Base-by-base conservation (phyloP, 2,797 vertebrate species). In the Ceyx erithaca region DNA sequence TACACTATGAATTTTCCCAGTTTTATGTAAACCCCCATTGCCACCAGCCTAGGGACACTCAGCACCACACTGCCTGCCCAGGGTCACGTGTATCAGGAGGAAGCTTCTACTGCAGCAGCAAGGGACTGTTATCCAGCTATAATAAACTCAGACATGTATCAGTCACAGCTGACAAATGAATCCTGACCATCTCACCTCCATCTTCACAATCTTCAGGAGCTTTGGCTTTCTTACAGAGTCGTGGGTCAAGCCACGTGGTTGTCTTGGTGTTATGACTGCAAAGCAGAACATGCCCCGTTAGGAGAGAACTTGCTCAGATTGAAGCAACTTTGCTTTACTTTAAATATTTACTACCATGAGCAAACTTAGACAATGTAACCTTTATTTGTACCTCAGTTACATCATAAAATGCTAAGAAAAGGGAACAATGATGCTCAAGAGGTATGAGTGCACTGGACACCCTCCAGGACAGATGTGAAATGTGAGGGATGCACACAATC, bases 211-310 rank as follows among this genome's bases (percentile, higher is more conserved):
- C 99, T 97, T 99, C 99, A 3, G 99, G 98, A 76, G 99, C 99
- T 97, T 99, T 99, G 79, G 99, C 98, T 97, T 99, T 99, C 97
- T 98, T 99, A 92, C 99, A 99, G 33, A 99, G 98, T 31, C 99
- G 98, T 16, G 99, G 99, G 96, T 99, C 99, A 94, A 99, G 97
- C 99, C 99, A 99, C 12, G 99, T 99, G 16, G 99, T 99, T 54
- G 99, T 99, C 98, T 99, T 99, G 91, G 98, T 99, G 97, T 99
- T 99, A 93, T 99, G 99, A 95, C 99, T 99, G 94, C 35, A 95
- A 85, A 78, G 93, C 35, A 97, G 93, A 97, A 81, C 58, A 28
- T 3, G 92, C 20, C 33, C 73, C 91, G 40, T 97, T 90, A 96
- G 54, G 30, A 73, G 70, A 71, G 9, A 43, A 90, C 18, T 73